Evolutionary conservation across 2,888 invertebrate species (phyloP).

Genomic region (Parasteatoda lunata): DNA sequence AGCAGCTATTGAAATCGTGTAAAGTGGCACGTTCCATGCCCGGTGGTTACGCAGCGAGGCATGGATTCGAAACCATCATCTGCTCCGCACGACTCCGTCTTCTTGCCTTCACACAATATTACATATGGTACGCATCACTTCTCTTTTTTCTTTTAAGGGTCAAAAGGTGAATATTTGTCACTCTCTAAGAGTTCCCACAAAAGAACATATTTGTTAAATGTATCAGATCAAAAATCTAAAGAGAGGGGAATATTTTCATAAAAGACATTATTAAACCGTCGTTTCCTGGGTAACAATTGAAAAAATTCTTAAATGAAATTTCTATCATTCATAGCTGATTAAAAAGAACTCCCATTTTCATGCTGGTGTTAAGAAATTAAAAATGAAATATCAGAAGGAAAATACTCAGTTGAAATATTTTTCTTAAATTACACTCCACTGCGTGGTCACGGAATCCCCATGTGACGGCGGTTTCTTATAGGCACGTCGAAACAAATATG

Average conservation of each 20-base stretch:
- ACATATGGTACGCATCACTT: constrained; percentile 58
- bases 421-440: no score
- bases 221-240: not conserved
- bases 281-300: not conserved
- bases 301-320: no score
- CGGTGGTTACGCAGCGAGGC: constrained; percentile 54
- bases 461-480: no score
- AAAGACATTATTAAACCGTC: not conserved
- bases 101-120: constrained; percentile 65
- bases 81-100: constrained; percentile 58
- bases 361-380: no score
- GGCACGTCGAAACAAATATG: no score
- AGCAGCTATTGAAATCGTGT: constrained; percentile 69
- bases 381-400: no score
- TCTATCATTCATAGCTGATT: no score
- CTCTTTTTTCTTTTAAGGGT: not conserved
- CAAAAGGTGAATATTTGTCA: constrained; percentile 1
- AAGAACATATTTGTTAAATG: no score
- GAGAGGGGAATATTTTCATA: not conserved
- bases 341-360: no score
- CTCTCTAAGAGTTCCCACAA: no score
- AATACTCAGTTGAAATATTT: no score
- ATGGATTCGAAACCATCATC: constrained; percentile 58
- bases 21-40: constrained; percentile 62
- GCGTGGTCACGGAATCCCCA: no score